phyloP scores from a whole-genome alignment of 2,797 vertebrate species.

The Heterohyrax brucei region DNA sequence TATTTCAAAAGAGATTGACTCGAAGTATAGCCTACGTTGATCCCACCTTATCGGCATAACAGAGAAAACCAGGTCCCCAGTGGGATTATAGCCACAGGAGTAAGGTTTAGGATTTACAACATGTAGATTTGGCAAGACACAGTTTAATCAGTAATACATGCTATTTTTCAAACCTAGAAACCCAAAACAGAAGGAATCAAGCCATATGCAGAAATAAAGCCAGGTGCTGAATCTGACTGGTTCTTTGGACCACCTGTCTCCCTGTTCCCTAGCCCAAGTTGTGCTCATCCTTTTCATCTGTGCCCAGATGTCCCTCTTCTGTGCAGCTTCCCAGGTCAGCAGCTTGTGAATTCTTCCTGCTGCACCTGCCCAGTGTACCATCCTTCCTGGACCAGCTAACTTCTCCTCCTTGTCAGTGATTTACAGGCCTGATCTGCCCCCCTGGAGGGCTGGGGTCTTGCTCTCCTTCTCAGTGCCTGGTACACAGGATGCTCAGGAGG shows the following conservation, averaged over 20 bases:
- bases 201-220: background rate
- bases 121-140: no score
- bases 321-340: background rate
- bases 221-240: background rate
- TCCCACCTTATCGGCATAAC: no score
- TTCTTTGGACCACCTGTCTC: background rate
- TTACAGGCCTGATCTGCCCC: background rate
- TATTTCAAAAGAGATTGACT: no score
- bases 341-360: background rate
- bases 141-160: no score
- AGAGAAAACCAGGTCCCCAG: no score
- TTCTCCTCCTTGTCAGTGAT: background rate
- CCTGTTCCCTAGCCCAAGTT: background rate
- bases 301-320: conserved; percentile 14
- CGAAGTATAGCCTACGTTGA: no score
- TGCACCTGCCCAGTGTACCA: background rate
- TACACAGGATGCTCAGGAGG: background rate
- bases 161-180: conserved; percentile 54
- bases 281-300: background rate
- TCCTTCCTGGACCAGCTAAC: background rate
- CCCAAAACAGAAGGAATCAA: background rate
- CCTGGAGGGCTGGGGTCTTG: background rate
- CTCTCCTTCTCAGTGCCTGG: background rate
- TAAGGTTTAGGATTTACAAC: no score
- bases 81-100: no score